Conservation (phyloP, 2,888 invertebrate species). For the Calephelis perditalis region DNA sequence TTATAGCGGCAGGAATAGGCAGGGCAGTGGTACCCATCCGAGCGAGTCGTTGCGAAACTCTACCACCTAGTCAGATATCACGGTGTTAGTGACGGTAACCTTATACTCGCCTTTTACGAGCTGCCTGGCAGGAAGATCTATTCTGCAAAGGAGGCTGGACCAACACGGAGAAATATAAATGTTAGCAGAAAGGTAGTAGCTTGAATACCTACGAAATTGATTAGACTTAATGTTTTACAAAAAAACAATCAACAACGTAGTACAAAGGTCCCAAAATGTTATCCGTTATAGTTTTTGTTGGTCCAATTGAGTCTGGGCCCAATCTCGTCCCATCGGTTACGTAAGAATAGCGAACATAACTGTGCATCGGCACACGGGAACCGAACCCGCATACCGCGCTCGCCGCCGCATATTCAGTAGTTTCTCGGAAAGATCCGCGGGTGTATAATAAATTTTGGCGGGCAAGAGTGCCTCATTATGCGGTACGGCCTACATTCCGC, state of each 20-base stretch:
- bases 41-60: no score
- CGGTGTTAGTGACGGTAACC: no score
- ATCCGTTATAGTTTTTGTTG: conserved; percentile 22
- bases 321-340: conserved; percentile 42
- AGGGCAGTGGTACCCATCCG: no score
- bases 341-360: conserved; percentile 72
- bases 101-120: no score
- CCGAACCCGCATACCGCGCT: conserved; percentile 56
- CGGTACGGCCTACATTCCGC: conserved; percentile 71
- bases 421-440: conserved; percentile 59
- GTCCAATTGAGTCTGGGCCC: conserved; percentile 24
- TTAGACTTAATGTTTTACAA: no score
- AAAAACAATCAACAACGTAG: background rate
- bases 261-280: conserved; percentile 9
- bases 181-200: no score
- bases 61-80: no score
- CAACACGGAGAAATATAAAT: no score
- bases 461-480: conserved; percentile 58
- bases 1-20: no score
- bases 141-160: no score
- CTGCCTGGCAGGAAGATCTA: no score
- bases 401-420: conserved; percentile 59
- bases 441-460: conserved; percentile 60
- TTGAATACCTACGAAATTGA: no score
- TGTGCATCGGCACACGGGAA: conserved; percentile 55